Percentiles rank a stretch among this genome's conserved stretches.
Conservation (phyloP, 2,797 vertebrate genomes). For the Sylvia borin region DNA sequence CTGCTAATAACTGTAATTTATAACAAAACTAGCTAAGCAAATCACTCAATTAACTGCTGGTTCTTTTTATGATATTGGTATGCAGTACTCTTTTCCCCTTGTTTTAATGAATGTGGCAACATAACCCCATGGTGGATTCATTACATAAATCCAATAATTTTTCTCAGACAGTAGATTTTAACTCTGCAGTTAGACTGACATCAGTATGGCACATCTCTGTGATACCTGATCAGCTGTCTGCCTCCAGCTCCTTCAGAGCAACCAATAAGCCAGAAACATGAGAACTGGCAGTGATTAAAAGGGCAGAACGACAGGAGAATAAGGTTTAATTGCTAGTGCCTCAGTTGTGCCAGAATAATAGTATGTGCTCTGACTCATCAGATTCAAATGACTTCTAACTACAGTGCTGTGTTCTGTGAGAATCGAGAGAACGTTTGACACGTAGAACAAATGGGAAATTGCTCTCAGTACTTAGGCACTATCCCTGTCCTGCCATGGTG, state of each 20-base stretch:
- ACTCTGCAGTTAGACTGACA: background rate
- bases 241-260: background rate
- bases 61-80: background rate
- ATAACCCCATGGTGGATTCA: background rate
- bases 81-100: background rate
- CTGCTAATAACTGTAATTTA: background rate
- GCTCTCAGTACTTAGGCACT: background rate
- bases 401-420: background rate
- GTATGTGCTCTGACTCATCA: slow-evolving; percentile 24
- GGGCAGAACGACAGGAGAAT: slow-evolving; percentile 8
- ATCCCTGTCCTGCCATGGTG: background rate
- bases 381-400: slow-evolving; percentile 12
- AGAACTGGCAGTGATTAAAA: slow-evolving; percentile 12
- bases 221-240: background rate
- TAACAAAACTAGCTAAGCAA: background rate
- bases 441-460: background rate
- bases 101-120: background rate
- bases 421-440: background rate
- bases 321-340: slow-evolving; percentile 36
- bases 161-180: background rate
- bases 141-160: background rate
- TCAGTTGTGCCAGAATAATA: slow-evolving; percentile 1
- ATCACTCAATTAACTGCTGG: background rate
- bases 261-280: background rate
- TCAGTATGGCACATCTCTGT: background rate